Evolutionary conservation across 2,888 invertebrate species (phyloP), one percentile per base, ranked within the genome.

Genomic region (Lasioglossum lativentre): DNA sequence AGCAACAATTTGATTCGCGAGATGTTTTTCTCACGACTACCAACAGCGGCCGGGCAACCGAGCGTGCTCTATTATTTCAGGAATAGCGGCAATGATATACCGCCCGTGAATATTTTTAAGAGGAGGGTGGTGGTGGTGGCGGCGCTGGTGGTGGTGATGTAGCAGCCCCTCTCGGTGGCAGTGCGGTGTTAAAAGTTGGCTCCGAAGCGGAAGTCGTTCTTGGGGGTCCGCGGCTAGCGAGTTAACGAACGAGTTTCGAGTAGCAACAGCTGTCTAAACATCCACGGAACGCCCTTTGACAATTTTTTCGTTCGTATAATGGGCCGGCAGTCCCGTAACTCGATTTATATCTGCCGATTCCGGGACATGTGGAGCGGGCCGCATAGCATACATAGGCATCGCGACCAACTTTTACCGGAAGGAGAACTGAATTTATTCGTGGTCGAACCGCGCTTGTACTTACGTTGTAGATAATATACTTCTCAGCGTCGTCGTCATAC

Each of bases 381-480:
- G 59, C 27, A 34, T 19, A 30, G 30, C 19, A 30, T 38, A 38
- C 63, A 1, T 4, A 12, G 68, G 68, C 14, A 30, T 42, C 71
- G 80, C 14, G 70, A 71, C 66, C 8, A 56, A 72, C 42, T 75
- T 45, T 45, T 38, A 30, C 45, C 66, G 66, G 42, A 75, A 75
- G 30, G 6, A 56, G 38, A 1, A 16, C 6, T 34, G 38, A 45
- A 83, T 71, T n/a, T 52, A 70, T 52, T 70, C 2, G 52, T 19
- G 63, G 30, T 63, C 63, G 34, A 59, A 47, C 52, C 27, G n/a
- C 63, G 12, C n/a, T n/a, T 82, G 14, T 72, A 96, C 96, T 96
- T 93, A 96, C 99, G 95, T 99, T 99, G 95, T 99, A 99, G 94
- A 99, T 99, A 94, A 99, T 99, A 96, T 99, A 99, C 95, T 98